These are phyloP conservation scores for Proteles cristata DNA, from an alignment of 2,113 vertebrate species.

Conservation along the genomic window DNA sequence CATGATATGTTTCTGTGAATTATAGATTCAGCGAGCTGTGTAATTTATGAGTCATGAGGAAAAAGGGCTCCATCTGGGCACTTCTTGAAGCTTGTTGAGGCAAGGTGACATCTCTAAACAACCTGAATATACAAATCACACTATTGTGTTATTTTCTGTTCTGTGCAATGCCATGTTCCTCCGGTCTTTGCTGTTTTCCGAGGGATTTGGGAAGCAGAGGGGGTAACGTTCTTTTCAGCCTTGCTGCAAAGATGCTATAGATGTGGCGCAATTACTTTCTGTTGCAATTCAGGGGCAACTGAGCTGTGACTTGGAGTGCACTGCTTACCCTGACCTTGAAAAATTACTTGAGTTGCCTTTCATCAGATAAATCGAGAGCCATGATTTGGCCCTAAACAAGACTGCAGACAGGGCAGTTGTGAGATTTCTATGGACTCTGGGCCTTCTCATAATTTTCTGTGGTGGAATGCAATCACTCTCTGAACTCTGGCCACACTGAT, in stretches of 20 bases:
- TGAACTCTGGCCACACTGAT: background rate
- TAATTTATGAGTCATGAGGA: slow-evolving; percentile 69
- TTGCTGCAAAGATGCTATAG: slow-evolving; percentile 1
- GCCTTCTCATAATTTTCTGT: background rate
- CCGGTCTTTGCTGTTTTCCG: slow-evolving; percentile 42
- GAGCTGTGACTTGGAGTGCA: background rate
- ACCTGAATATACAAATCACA: background rate
- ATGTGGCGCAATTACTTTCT: background rate
- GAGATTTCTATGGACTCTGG: background rate
- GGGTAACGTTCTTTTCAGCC: background rate
- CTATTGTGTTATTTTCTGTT: background rate
- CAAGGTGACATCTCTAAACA: slow-evolving; percentile 45
- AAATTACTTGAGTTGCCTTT: slow-evolving; percentile 36
- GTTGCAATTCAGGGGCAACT: background rate
- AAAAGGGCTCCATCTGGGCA: slow-evolving; percentile 52
- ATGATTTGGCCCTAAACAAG: background rate
- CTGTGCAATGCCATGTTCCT: background rate
- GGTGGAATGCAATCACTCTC: background rate
- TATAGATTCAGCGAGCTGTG: slow-evolving; percentile 46
- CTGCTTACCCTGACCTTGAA: slow-evolving; percentile 57
- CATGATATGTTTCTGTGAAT: slow-evolving; percentile 64
- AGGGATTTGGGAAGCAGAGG: background rate
- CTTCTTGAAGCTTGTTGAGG: slow-evolving; percentile 48
- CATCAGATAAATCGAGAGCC: slow-evolving; percentile 26
- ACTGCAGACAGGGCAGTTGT: background rate